Evolutionary conservation across 2,888 invertebrate species (phyloP).

Genomic region (Trachelus stipa): DNA sequence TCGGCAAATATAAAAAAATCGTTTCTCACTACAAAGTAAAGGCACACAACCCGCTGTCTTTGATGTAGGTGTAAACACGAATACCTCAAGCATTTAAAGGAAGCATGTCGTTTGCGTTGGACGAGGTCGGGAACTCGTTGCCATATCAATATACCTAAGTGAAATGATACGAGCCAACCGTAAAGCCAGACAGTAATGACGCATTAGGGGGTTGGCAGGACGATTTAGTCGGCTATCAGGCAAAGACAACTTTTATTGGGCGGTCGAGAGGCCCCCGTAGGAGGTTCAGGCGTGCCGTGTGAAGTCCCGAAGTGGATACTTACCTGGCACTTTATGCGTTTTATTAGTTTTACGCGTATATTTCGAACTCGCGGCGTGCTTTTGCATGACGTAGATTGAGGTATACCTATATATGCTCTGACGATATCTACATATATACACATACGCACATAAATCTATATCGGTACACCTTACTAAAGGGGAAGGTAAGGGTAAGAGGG

Average conservation of each 20-base stretch:
- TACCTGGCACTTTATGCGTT: conserved; percentile 47
- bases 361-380: conserved; percentile 11
- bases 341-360: conserved; percentile 26
- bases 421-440: background rate
- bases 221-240: conserved; percentile 66
- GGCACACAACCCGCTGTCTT: background rate
- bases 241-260: conserved; percentile 66
- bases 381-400: conserved; percentile 18
- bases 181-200: conserved; percentile 67
- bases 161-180: conserved; percentile 66
- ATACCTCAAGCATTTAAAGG: conserved; percentile 48
- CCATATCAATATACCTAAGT: conserved; percentile 68
- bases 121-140: conserved; percentile 66
- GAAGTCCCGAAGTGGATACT: conserved; percentile 32
- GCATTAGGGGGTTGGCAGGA: conserved; percentile 66
- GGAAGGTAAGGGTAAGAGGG: background rate
- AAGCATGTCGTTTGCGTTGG: conserved; percentile 58
- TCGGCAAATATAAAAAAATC: background rate
- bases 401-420: background rate
- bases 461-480: background rate
- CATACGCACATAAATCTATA: background rate
- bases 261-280: conserved; percentile 55
- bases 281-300: conserved; percentile 28
- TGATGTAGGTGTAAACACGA: background rate
- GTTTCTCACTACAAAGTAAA: background rate